A percentile compares a stretch with the other conserved stretches of the same genome.
These are phyloP conservation scores for Aeoliscus strigatus DNA, from an alignment of 2,797 vertebrate species.

Conservation along the genomic window DNA sequence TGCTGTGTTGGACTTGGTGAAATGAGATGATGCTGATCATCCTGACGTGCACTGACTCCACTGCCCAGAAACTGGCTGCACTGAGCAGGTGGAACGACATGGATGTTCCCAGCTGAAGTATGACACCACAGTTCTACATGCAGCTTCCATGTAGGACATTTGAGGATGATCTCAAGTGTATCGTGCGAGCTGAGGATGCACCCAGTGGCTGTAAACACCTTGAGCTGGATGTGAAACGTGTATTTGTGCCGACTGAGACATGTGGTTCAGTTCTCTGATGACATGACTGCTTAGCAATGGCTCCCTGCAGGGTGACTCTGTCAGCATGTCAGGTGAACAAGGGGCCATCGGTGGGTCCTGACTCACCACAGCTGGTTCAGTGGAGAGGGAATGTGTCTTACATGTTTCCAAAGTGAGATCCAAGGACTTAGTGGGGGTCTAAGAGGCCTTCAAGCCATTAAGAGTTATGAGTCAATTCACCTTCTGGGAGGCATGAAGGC, in stretches of 20 bases:
- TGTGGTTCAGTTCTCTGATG: constrained; percentile 11
- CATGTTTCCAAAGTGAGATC: constrained; percentile 21
- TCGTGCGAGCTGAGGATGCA: constrained; percentile 22
- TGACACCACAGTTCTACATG: constrained; percentile 2
- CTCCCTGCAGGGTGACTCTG: constrained; percentile 18
- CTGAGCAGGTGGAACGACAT: constrained; percentile 7
- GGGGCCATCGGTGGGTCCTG: constrained; percentile 66
- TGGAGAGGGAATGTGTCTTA: constrained; percentile 15
- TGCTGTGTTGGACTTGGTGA: constrained; percentile 21
- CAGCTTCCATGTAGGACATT: constrained; percentile 11
- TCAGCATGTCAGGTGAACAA: constrained; percentile 39
- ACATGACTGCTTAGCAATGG: constrained; percentile 16
- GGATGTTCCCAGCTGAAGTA: not conserved
- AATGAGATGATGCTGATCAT: constrained; percentile 44
- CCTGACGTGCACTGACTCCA: constrained; percentile 29
- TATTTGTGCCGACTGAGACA: constrained; percentile 2
- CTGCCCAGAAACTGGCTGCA: constrained; percentile 17
- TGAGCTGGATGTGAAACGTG: constrained; percentile 28
- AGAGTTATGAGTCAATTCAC: too few species aligned
- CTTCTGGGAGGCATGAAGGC: not conserved
- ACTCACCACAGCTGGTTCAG: constrained; percentile 29
- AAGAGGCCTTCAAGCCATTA: not conserved
- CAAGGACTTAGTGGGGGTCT: constrained; percentile 1
- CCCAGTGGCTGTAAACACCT: constrained; percentile 39
- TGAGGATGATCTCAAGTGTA: constrained; percentile 40